Evolutionary conservation across 2,113 vertebrate species (phyloP).

Genomic region (Periophthalmodon schlosseri): DNA sequence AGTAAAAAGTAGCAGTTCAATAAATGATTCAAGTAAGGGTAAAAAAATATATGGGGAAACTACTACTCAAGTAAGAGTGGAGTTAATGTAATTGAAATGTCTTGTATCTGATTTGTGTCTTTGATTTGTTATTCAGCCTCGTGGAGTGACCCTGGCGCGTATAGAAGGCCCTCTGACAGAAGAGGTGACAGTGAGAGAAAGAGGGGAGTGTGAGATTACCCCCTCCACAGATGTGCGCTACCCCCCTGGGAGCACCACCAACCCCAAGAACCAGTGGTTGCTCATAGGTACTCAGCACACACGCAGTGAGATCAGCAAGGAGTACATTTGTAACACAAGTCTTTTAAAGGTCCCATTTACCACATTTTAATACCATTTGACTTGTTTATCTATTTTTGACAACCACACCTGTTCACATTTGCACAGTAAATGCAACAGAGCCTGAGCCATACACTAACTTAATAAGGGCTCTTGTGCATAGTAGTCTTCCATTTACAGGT

Average conservation of each 20-base stretch:
- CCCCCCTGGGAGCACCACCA: conserved; percentile 83
- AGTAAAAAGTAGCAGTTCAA: no score
- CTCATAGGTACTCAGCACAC: conserved; percentile 82
- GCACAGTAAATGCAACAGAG: no score
- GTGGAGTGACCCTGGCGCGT: conserved; percentile 85
- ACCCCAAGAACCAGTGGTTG: conserved; percentile 89
- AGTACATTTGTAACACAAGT: neutral
- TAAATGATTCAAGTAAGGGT: no score
- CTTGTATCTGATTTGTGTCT: conserved; percentile 2
- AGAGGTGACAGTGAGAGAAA: conserved; percentile 86
- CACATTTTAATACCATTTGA: no score
- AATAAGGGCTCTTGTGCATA: no score
- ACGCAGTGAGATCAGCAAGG: neutral
- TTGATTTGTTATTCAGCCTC: conserved; percentile 78
- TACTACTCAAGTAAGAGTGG: no score
- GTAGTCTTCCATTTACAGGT: no score
- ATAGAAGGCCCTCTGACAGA: conserved; percentile 87
- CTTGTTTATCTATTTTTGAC: no score
- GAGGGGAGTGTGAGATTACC: conserved; percentile 87
- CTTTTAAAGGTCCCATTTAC: neutral
- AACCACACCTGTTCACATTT: no score
- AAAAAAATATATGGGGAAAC: no score
- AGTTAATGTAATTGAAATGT: no score
- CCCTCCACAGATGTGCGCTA: conserved; percentile 91
- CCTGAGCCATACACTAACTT: no score